These are phyloP conservation scores for Orius insidiosus DNA, from an alignment of 1,140 invertebrate species.

Conservation along the genomic window DNA sequence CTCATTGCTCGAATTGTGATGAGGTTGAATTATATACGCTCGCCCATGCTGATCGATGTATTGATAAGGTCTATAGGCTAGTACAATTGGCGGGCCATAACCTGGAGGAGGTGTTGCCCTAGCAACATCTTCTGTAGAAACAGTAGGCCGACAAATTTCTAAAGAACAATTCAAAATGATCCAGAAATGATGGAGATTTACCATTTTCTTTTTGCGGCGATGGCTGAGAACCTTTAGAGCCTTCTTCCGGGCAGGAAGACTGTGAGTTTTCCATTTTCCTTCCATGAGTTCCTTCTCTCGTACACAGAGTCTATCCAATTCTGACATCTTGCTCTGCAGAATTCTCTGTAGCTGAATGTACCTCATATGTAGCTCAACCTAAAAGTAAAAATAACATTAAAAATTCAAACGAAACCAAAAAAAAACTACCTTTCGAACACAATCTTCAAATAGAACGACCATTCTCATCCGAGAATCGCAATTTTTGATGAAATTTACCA, in stretches of 20 bases:
- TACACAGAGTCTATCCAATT: conserved; percentile 65
- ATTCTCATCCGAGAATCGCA: conserved; percentile 81
- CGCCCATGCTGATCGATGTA: conserved; percentile 48
- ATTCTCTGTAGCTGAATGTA: conserved; percentile 75
- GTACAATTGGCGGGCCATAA: conserved; percentile 31
- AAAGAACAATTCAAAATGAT: neutral
- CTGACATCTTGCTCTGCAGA: conserved; percentile 68
- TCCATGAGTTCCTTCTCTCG: conserved; percentile 66
- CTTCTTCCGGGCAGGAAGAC: conserved; percentile 62
- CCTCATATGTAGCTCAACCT: conserved; percentile 74
- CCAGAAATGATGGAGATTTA: conserved; percentile 7
- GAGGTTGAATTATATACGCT: conserved; percentile 37
- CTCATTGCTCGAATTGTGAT: conserved; percentile 15
- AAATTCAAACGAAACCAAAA: conserved; percentile 4
- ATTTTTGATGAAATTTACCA: conserved; percentile 78
- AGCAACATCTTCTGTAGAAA: conserved; percentile 53
- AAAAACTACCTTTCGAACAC: conserved; percentile 62
- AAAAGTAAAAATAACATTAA: neutral
- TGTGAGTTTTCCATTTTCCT: conserved; percentile 74
- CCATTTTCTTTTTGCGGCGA: conserved; percentile 11
- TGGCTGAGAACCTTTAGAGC: conserved; percentile 23
- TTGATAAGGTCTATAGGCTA: conserved; percentile 36
- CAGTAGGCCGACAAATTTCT: conserved; percentile 34
- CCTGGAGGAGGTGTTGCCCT: conserved; percentile 30
- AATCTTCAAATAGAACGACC: conserved; percentile 89